Percentiles rank a stretch among this genome's conserved stretches.
These are phyloP conservation scores for Tholera decimalis DNA, from an alignment of 2,888 invertebrate genomes.

Conservation along the genomic window DNA sequence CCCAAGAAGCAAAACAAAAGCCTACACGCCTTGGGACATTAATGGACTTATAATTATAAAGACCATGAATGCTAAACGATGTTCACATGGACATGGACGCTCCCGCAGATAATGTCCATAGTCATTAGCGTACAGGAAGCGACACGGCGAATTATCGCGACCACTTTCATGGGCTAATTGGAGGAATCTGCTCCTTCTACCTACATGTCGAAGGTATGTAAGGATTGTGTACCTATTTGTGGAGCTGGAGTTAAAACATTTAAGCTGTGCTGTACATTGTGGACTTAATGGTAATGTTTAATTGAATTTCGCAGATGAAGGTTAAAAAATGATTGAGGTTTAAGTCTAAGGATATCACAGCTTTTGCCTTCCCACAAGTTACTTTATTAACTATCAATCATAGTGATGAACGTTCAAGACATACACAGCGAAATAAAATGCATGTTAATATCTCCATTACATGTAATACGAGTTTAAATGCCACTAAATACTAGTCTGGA, in stretches of 20 bases:
- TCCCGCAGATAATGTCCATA: constrained; percentile 64
- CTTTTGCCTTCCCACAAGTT: constrained; percentile 2
- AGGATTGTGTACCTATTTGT: constrained; percentile 19
- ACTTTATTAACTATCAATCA: constrained; percentile 21
- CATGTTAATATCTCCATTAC: constrained; percentile 66
- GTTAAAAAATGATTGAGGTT: not conserved
- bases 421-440: constrained; percentile 21
- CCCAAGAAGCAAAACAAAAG: constrained; percentile 55
- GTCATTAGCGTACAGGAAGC: constrained; percentile 73
- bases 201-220: constrained; percentile 21
- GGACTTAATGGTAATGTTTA: not conserved
- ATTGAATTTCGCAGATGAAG: not conserved
- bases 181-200: constrained; percentile 57
- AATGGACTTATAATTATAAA: constrained; percentile 68
- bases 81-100: constrained; percentile 55
- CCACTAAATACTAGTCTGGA: constrained; percentile 64
- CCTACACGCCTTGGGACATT: constrained; percentile 42
- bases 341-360: not conserved
- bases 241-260: constrained; percentile 45
- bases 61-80: constrained; percentile 67
- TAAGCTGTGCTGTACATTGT: not conserved
- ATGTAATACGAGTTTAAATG: constrained; percentile 66
- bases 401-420: constrained; percentile 30
- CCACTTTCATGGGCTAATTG: constrained; percentile 66
- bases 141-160: constrained; percentile 66